Evolutionary conservation across 2,888 invertebrate genomes (phyloP), one percentile per base, ranked within the genome.

Genomic region (Slavum lentiscoides): DNA sequence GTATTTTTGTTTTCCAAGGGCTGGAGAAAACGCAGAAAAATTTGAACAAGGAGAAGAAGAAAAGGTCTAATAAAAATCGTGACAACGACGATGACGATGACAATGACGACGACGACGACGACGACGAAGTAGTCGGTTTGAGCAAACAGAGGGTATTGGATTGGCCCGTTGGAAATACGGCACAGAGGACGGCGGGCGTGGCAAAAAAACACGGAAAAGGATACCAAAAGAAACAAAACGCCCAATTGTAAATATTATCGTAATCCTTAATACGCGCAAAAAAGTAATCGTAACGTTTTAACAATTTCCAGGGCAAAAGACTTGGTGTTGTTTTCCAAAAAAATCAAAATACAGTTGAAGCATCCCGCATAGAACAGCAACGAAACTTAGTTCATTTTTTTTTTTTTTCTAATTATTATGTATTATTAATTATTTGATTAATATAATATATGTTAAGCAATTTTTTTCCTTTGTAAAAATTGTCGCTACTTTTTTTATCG

Each of bases 251-350:
- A 64, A 19, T 70, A 62, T 37, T 13, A 53, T 62, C 7, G 43
- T 43, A 43, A 6, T 43, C 43, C 17, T 62, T 9, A 49, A 58
- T 39, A 13, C 30, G 30, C 23, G 30, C 15, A 30, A 49, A 59
- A 30, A 1, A 8, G n/a, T 58, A n/a, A 17, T 39, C 3, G 6
- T 70, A 59, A 69, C 37, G 3, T 19, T 70, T 7, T 70, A 4
- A 55, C 58, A 5, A 39, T 80, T 80, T 80, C 53, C 55, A 80
- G 80, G n/a, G 80, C 64, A n/a, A 80, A 80, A 64, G 72, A 80
- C 11, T 72, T 80, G 58, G 19, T 1, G 9, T n/a, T 55, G n/a
- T 80, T 72, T 72, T 80, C 80, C 15, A 80, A 80, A 72, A 62
- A 72, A 64, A 80, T 80, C 43, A 80, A 80, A 64, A 66, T 8